These are phyloP conservation scores for Zapornia atra DNA, from an alignment of 2,113 vertebrate species.

Conservation along the genomic window DNA sequence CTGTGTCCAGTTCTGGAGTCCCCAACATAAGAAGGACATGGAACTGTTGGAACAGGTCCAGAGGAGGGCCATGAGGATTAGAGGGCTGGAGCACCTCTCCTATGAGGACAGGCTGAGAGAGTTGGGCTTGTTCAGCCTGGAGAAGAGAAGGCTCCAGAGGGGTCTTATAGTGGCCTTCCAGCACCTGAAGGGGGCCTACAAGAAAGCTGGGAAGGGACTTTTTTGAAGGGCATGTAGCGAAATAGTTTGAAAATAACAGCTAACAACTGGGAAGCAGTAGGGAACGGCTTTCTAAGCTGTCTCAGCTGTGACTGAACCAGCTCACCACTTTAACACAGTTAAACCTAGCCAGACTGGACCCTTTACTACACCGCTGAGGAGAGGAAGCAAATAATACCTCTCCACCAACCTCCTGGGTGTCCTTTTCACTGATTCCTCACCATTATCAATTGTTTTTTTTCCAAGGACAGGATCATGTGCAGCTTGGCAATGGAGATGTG, in stretches of 20 bases:
- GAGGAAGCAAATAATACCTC: neutral
- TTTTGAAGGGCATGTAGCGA: too few species aligned
- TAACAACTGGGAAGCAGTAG: neutral
- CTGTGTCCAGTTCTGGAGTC: too few species aligned
- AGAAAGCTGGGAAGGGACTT: too few species aligned
- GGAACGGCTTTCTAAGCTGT: neutral
- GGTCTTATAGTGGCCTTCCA: too few species aligned
- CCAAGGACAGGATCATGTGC: neutral
- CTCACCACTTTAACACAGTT: neutral
- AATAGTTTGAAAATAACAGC: neutral
- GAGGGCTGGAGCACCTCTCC: too few species aligned
- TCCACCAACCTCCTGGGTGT: neutral
- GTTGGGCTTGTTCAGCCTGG: too few species aligned
- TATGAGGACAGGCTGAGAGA: too few species aligned
- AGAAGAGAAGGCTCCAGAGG: too few species aligned
- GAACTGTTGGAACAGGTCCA: too few species aligned
- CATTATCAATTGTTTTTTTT: neutral
- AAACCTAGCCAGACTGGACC: neutral
- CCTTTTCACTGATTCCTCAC: neutral
- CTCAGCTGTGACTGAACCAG: neutral
- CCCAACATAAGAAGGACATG: too few species aligned
- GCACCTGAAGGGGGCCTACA: too few species aligned
- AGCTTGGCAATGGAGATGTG: neutral
- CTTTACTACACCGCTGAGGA: neutral
- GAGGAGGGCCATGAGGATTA: too few species aligned